Base-by-base conservation (phyloP, 64 coral and sea anemone genomes). In the Platygyra sinensis region DNA sequence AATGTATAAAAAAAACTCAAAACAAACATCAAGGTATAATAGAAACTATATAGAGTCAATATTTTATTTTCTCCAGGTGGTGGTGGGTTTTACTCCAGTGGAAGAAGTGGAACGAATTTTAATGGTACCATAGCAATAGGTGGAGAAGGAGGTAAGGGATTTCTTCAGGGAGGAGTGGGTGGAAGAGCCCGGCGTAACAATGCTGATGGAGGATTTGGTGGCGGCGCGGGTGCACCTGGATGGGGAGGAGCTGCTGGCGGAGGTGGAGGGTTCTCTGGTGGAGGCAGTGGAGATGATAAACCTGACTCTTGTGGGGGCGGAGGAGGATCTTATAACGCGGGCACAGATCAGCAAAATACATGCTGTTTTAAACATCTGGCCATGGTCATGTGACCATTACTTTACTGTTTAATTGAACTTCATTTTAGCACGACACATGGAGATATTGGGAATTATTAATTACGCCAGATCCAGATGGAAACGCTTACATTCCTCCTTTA, bases 341-440 rank as follows among this genome's bases (percentile, higher is more conserved):
- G 65, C 27, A 67, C 18, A 67, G 19, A 24, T 67, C 63, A 67
- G 63, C 17, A 24, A 67, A 67, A 57, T 57, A 9, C 7, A 12
- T 57, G 54, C 10, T 69, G 62, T 75, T 77, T 65, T 27, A 79
- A 89, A 39, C 24, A 46, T 9, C 62, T 18, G 87, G 87, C 5
- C 87, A 89, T 80, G 87, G 87, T 67, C 46, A 78, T 22, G 87
- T 89, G n/a, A 69, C 33, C 4, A 79, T 89, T 25, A 74, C 73
- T 46, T 75, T 75, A 20, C 11, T 75, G 33, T 75, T 20, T 1
- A 67, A 57, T 13, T 57, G 7, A 54, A 57, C 54, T n/a, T n/a
- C n/a, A n/a, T n/a, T 16, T 15, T 57, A 16, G 12, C 54, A 57
- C 54, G 15, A 57, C 12, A 8, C 6, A 46, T 46, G 7, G 33